Percentiles rank a stretch among this genome's conserved stretches.
phyloP scores from a whole-genome alignment of 2,797 vertebrate genomes.

The Muraenolepis orangiensis region DNA sequence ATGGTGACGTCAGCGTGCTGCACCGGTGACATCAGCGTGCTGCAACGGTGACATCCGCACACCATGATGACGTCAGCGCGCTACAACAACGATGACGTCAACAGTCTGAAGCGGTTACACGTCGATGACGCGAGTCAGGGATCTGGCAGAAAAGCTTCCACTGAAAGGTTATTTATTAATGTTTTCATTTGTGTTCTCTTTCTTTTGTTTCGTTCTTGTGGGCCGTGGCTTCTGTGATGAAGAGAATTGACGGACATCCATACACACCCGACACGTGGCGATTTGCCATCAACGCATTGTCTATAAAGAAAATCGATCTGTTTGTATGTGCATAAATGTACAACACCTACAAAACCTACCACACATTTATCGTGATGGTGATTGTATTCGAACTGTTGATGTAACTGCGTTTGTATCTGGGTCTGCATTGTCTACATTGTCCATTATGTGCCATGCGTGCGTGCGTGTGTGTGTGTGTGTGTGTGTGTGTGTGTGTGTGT shows the following conservation, averaged over 20 bases:
- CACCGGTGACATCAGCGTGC: constrained; percentile 1
- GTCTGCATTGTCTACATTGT: too few species aligned
- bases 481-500: not conserved
- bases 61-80: constrained; percentile 4
- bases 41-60: constrained; percentile 37
- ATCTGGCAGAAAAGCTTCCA: constrained; percentile 32
- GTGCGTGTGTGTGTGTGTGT: not conserved
- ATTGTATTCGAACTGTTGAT: constrained; percentile 6
- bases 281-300: not conserved
- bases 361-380: constrained; percentile 8
- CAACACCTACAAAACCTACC: not conserved
- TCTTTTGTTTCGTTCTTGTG: not conserved
- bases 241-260: not conserved
- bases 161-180: constrained; percentile 43
- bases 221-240: not conserved
- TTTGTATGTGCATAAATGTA: not conserved
- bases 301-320: not conserved
- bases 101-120: not conserved
- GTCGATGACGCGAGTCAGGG: constrained; percentile 11
- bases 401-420: constrained; percentile 10
- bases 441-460: not conserved
- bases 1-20: constrained; percentile 30
- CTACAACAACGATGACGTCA: not conserved
- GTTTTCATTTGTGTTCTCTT: constrained; percentile 7
- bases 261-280: not conserved